phyloP scores from a whole-genome alignment of 92 coral and sea anemone species.

The Ricordea florida region DNA sequence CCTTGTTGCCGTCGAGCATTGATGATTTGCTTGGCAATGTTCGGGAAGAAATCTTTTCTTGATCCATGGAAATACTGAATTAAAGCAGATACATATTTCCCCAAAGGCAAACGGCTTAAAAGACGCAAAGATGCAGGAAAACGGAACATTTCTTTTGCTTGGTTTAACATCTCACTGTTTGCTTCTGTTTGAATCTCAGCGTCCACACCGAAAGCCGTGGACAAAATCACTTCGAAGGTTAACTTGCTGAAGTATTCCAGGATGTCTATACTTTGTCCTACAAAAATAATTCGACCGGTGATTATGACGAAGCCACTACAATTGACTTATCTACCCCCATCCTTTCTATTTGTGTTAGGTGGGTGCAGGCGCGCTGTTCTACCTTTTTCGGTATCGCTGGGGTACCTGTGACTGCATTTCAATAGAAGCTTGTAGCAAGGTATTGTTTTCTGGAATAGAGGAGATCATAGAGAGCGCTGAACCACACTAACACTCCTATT shows the following conservation, averaged over 20 bases:
- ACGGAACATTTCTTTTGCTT: conserved; percentile 8
- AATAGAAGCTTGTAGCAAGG: no score
- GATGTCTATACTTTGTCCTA: conserved; percentile 26
- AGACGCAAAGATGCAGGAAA: conserved; percentile 2
- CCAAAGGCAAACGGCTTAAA: conserved; percentile 17
- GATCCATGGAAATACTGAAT: background rate
- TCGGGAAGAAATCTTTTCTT: background rate
- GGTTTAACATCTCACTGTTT: conserved; percentile 33
- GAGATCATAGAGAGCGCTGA: no score
- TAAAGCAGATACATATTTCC: background rate
- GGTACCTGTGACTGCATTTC: background rate
- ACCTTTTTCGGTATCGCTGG: conserved; percentile 5
- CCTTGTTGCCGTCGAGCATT: conserved; percentile 41
- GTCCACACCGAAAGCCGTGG: conserved; percentile 67
- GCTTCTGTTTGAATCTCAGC: conserved; percentile 57
- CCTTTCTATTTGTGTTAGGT: no score
- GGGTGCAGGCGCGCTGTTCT: no score
- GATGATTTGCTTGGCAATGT: conserved; percentile 42
- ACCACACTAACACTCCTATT: no score
- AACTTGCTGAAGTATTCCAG: conserved; percentile 61
- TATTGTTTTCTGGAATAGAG: no score
- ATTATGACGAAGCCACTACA: no score
- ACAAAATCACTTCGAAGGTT: conserved; percentile 65
- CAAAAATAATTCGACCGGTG: no score
- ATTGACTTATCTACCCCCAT: no score